Percentiles rank a stretch among this genome's conserved stretches.
Conservation (phyloP, 2,888 invertebrate species). For the Hedya salicella region DNA sequence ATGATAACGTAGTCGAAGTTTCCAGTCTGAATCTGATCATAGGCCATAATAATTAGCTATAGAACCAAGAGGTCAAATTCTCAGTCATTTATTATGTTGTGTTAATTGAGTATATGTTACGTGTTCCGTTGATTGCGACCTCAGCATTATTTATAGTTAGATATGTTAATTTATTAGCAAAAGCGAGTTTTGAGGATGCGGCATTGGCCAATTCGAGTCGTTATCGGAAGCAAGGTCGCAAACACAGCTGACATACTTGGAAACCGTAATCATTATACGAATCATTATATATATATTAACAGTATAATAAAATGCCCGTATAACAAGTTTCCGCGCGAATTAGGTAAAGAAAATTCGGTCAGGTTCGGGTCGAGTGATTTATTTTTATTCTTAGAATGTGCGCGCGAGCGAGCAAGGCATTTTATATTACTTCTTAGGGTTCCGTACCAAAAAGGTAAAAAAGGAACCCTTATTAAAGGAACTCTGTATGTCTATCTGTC, state of each 20-base stretch:
- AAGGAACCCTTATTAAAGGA: no score
- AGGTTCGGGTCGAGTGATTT: no score
- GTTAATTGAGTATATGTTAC: slow-evolving; percentile 37
- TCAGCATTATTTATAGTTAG: slow-evolving; percentile 43
- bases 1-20: neutral
- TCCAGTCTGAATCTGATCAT: neutral
- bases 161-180: slow-evolving; percentile 42
- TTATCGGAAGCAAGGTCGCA: slow-evolving; percentile 55
- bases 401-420: no score
- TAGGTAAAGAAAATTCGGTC: no score
- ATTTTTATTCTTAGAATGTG: no score
- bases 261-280: slow-evolving; percentile 36
- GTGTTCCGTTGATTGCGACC: slow-evolving; percentile 45
- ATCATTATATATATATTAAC: neutral
- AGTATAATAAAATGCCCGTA: no score
- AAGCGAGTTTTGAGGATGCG: slow-evolving; percentile 45
- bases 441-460: no score
- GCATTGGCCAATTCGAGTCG: slow-evolving; percentile 47
- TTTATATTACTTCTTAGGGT: no score
- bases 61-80: slow-evolving; percentile 27
- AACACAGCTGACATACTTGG: slow-evolving; percentile 41
- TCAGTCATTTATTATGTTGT: slow-evolving; percentile 28
- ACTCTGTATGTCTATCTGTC: no score
- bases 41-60: neutral
- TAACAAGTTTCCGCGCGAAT: no score